These are phyloP conservation scores for Silurus asotus DNA, from an alignment of 2,113 vertebrate species.

Conservation along the genomic window DNA sequence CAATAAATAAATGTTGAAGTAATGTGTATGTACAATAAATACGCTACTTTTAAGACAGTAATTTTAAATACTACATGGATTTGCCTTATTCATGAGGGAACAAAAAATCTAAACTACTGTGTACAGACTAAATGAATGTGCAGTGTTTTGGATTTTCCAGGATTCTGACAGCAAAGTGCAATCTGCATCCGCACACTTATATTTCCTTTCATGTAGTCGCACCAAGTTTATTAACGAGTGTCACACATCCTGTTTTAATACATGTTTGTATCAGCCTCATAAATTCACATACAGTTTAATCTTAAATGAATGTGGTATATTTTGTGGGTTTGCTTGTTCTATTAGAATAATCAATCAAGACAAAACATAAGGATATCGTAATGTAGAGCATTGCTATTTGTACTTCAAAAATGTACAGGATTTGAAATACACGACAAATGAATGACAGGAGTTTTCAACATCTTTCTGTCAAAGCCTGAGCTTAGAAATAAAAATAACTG, in stretches of 20 bases:
- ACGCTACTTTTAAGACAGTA: slow-evolving; percentile 21
- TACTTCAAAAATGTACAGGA: slow-evolving; percentile 4
- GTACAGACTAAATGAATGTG: slow-evolving; percentile 31
- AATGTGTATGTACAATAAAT: slow-evolving; percentile 10
- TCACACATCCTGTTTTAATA: slow-evolving; percentile 15
- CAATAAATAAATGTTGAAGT: slow-evolving; percentile 24
- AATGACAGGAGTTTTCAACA: neutral
- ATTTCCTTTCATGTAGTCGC: slow-evolving; percentile 25
- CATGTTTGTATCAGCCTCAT: neutral
- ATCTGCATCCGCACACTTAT: slow-evolving; percentile 30
- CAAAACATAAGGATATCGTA: neutral
- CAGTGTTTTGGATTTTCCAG: slow-evolving; percentile 26
- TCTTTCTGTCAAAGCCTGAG: slow-evolving; percentile 26
- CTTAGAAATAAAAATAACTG: neutral
- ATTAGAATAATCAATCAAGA: neutral
- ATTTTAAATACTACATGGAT: slow-evolving; percentile 10
- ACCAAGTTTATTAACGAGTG: slow-evolving; percentile 4
- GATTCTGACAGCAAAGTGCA: slow-evolving; percentile 50
- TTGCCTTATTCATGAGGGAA: neutral
- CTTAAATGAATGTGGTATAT: neutral
- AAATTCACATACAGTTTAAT: neutral
- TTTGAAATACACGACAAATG: slow-evolving; percentile 28
- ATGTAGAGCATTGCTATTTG: slow-evolving; percentile 14
- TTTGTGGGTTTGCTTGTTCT: slow-evolving; percentile 15
- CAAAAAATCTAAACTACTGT: slow-evolving; percentile 23